phyloP scores from a whole-genome alignment of 2,113 vertebrate genomes.

The Peromyscus californicus region DNA sequence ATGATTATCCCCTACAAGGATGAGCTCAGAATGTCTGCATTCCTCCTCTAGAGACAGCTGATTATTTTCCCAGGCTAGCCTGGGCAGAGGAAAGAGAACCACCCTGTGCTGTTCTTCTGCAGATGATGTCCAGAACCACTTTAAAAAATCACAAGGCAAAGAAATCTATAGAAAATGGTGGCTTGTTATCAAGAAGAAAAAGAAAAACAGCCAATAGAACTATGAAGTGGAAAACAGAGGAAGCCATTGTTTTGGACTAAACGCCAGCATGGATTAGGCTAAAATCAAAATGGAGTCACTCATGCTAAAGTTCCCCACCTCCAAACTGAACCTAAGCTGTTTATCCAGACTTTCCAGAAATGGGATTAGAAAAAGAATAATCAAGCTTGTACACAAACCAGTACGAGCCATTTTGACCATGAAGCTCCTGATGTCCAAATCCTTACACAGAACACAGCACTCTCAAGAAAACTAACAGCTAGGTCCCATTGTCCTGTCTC shows the following conservation, averaged over 20 bases:
- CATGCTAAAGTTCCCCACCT: background rate
- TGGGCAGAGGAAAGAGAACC: background rate
- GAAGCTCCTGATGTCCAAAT: background rate
- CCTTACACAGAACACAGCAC: background rate
- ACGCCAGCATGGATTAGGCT: background rate
- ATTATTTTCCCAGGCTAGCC: background rate
- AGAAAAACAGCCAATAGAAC: background rate
- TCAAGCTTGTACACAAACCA: background rate
- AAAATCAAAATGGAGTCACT: conserved; percentile 14
- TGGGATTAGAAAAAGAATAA: conserved; percentile 2
- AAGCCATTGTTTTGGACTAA: conserved; percentile 25
- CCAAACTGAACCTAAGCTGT: background rate
- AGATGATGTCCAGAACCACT: background rate
- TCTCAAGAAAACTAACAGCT: background rate
- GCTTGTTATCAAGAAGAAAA: conserved; percentile 14
- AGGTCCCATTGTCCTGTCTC: background rate
- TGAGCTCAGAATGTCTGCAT: background rate
- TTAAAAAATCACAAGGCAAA: background rate
- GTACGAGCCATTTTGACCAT: background rate
- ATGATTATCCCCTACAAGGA: background rate
- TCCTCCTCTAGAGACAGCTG: background rate
- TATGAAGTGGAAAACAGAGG: background rate
- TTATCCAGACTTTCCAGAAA: conserved; percentile 5
- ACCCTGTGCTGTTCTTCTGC: background rate
- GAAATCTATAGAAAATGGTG: conserved; percentile 15